phyloP scores from a whole-genome alignment of 2,113 vertebrate genomes.

The Zosterops lateralis region DNA sequence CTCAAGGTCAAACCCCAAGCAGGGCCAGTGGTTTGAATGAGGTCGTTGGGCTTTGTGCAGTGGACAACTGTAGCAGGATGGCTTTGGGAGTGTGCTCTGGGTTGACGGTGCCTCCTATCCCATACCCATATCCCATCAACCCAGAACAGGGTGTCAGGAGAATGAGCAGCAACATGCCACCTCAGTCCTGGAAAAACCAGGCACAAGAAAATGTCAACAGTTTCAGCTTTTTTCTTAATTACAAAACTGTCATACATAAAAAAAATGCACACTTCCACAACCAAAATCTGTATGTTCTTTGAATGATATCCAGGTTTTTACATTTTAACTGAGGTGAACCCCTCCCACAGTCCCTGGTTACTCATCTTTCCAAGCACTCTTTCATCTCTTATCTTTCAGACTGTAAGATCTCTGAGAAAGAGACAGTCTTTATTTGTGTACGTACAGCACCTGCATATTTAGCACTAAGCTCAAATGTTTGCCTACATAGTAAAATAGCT shows the following conservation, averaged over 20 bases:
- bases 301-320: not conserved
- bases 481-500: not conserved
- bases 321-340: not conserved
- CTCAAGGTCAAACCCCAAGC: not conserved
- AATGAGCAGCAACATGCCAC: not conserved
- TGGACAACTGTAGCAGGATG: accelerated
- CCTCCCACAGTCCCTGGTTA: not conserved
- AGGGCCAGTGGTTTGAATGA: not conserved
- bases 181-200: not conserved
- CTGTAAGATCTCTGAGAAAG: conserved; percentile 32
- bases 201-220: not conserved
- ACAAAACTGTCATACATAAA: not conserved
- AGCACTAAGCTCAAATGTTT: conserved; percentile 18
- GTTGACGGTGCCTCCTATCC: too few species aligned
- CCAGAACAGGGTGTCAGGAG: not conserved
- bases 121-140: too few species aligned
- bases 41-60: not conserved
- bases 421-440: conserved; percentile 55
- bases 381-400: conserved; percentile 63
- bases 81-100: too few species aligned
- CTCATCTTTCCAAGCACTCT: conserved; percentile 22
- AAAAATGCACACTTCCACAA: not conserved
- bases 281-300: not conserved
- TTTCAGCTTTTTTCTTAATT: not conserved
- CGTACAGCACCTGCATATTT: not conserved